A percentile compares a stretch with the other conserved stretches of the same genome.
Evolutionary conservation across 2,888 invertebrate species (phyloP).

Genomic region (Heliconius erato): DNA sequence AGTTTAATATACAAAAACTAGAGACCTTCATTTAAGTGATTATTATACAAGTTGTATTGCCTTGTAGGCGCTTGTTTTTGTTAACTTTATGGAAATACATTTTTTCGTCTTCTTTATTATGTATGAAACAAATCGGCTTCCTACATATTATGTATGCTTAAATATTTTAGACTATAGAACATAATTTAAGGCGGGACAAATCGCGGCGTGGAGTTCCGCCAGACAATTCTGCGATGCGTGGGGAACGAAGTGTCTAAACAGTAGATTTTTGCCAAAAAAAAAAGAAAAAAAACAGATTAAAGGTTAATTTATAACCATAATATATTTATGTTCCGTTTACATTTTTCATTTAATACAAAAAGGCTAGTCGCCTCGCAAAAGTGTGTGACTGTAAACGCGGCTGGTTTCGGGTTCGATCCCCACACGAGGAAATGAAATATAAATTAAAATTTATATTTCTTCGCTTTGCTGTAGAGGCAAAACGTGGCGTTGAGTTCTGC

Average conservation of each 20-base stretch:
- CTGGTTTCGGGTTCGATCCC: too few species aligned
- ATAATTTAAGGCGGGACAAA: not conserved
- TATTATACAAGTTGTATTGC: slow-evolving; percentile 1
- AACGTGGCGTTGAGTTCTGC: too few species aligned
- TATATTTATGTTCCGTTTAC: too few species aligned
- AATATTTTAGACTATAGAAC: not conserved
- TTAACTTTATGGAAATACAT: not conserved
- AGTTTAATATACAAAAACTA: not conserved
- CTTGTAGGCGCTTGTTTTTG: not conserved
- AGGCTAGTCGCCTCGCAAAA: too few species aligned
- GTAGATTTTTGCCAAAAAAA: not conserved
- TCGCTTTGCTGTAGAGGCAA: too few species aligned
- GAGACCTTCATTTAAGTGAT: not conserved
- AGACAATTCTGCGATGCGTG: not conserved
- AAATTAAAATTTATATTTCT: too few species aligned
- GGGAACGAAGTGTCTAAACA: not conserved
- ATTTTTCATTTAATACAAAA: too few species aligned
- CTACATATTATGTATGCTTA: not conserved
- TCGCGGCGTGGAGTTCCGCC: not conserved
- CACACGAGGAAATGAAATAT: too few species aligned
- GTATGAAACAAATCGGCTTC: not conserved
- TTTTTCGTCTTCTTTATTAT: not conserved
- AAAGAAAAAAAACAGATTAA: too few species aligned
- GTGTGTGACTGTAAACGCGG: too few species aligned
- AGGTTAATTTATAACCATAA: too few species aligned